These are phyloP conservation scores for Argyrosomus regius DNA, from an alignment of 2,797 vertebrate species.

Conservation along the genomic window DNA sequence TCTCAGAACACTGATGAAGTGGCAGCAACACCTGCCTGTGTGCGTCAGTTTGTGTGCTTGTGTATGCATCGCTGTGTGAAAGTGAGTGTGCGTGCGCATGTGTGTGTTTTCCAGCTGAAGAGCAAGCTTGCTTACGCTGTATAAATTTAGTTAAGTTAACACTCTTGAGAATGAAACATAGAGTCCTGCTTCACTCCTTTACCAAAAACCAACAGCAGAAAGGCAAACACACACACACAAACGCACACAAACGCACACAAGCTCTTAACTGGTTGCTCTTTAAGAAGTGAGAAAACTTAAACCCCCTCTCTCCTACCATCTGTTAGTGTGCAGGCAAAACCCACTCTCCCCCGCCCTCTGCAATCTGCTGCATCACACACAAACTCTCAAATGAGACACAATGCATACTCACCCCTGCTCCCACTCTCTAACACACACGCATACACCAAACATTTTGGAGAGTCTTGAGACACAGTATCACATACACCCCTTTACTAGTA, in stretches of 20 bases:
- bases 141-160: conserved; percentile 59
- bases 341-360: conserved; percentile 68
- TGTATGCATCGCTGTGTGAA: background rate
- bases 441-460: conserved; percentile 25
- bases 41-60: conserved; percentile 6
- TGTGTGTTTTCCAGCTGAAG: conserved; percentile 33
- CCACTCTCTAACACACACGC: conserved; percentile 11
- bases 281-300: conserved; percentile 71
- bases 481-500: background rate
- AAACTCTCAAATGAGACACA: conserved; percentile 50
- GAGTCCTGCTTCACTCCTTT: conserved; percentile 35
- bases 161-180: conserved; percentile 50
- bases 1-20: conserved; percentile 45
- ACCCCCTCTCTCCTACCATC: conserved; percentile 76
- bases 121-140: conserved; percentile 46
- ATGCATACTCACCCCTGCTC: conserved; percentile 34
- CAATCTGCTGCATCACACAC: conserved; percentile 70
- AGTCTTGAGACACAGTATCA: conserved; percentile 13
- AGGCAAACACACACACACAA: background rate
- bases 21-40: conserved; percentile 52
- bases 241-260: conserved; percentile 8
- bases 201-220: conserved; percentile 18
- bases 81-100: background rate
- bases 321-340: conserved; percentile 71
- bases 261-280: conserved; percentile 63